phyloP scores from a whole-genome alignment of 2,888 invertebrate species.

The Spodoptera littoralis region DNA sequence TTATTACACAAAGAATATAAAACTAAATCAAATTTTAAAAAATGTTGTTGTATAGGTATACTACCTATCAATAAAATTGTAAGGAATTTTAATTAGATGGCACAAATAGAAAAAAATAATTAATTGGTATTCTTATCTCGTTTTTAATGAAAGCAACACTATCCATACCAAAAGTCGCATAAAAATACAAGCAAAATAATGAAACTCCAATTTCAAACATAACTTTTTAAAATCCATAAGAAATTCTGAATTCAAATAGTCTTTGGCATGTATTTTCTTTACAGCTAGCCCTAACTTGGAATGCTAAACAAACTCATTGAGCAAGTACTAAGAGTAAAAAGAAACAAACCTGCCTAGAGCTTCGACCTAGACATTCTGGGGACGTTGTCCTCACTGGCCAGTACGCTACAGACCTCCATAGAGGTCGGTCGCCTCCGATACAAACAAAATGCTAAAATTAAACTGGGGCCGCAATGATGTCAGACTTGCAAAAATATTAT shows the following conservation, averaged over 20 bases:
- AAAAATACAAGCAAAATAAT: too few relatives aligned
- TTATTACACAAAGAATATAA: not conserved
- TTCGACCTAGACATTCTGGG: conserved; percentile 60
- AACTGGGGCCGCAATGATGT: conserved; percentile 44
- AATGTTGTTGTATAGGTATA: not conserved
- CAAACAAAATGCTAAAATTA: conserved; percentile 48
- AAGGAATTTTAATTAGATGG: too few relatives aligned
- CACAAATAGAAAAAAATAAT: too few relatives aligned
- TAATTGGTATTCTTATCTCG: too few relatives aligned
- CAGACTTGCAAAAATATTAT: conserved; percentile 12
- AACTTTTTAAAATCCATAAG: not conserved
- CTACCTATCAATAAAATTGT: too few relatives aligned
- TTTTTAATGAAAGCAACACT: too few relatives aligned
- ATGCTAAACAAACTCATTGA: conserved; percentile 9
- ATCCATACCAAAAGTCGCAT: too few relatives aligned
- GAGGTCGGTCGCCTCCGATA: conserved; percentile 50
- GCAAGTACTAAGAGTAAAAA: conserved; percentile 21
- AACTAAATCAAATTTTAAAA: not conserved
- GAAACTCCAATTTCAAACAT: not conserved
- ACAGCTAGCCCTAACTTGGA: not conserved
- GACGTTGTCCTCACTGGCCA: conserved; percentile 57
- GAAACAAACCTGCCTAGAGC: conserved; percentile 38
- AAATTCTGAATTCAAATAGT: too few relatives aligned
- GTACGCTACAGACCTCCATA: conserved; percentile 32
- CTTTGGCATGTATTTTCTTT: not conserved